Percentiles rank a stretch among this genome's conserved stretches.
These are phyloP conservation scores for Emys orbicularis DNA, from an alignment of 2,797 vertebrate species.

Conservation along the genomic window DNA sequence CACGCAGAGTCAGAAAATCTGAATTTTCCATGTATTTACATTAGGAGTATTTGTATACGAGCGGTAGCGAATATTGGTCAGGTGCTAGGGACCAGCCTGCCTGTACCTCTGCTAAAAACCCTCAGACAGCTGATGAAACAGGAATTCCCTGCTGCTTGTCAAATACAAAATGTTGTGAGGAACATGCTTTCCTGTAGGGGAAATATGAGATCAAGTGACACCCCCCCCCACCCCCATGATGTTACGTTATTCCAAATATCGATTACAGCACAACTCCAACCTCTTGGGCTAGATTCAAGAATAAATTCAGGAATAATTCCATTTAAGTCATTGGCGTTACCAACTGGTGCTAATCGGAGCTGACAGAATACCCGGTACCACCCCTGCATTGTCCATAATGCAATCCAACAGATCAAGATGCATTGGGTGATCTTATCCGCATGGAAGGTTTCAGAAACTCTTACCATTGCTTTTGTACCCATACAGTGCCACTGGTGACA, in stretches of 20 bases:
- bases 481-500: too few species aligned
- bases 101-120: fast-evolving
- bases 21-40: neutral
- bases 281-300: fast-evolving
- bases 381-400: neutral
- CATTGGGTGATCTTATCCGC: too few species aligned
- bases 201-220: neutral
- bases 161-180: fast-evolving
- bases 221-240: neutral
- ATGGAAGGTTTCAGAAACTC: too few species aligned
- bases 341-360: neutral
- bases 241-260: neutral
- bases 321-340: neutral
- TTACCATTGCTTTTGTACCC: too few species aligned
- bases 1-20: neutral
- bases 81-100: neutral
- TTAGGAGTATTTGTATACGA: neutral
- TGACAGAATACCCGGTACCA: neutral
- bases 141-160: neutral
- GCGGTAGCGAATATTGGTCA: fast-evolving
- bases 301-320: fast-evolving
- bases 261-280: neutral
- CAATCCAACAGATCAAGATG: neutral
- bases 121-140: neutral
- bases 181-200: neutral